A percentile compares a stretch with the other conserved stretches of the same genome.
Conservation (phyloP, 2,113 vertebrate species). For the Xerus inauris region DNA sequence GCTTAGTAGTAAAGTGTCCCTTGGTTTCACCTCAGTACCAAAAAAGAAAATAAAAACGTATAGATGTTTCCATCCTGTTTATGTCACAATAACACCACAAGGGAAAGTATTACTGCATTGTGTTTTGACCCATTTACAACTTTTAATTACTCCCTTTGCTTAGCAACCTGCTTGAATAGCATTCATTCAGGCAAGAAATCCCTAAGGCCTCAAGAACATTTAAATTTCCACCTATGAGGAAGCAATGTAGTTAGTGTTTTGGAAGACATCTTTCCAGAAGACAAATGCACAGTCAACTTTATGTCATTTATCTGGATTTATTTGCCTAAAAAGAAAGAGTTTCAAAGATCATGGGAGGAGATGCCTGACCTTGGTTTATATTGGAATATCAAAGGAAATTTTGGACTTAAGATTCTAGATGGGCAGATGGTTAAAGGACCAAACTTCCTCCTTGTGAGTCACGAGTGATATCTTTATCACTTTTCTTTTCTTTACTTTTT, state of each 20-base stretch:
- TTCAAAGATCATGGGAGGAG: background rate
- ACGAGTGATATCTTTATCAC: background rate
- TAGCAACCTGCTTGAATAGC: background rate
- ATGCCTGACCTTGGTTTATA: background rate
- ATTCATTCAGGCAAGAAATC: background rate
- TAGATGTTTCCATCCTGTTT: background rate
- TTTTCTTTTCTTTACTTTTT: background rate
- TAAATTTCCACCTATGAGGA: background rate
- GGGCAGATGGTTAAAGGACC: background rate
- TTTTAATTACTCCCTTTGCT: constrained; percentile 24
- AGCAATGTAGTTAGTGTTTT: background rate
- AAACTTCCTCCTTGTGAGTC: background rate
- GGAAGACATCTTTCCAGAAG: background rate
- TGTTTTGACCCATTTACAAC: background rate
- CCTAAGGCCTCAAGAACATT: background rate
- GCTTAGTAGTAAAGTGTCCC: too few relatives aligned
- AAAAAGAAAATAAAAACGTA: background rate
- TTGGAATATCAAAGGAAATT: background rate
- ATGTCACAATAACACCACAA: background rate
- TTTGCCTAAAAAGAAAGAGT: background rate
- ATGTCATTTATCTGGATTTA: background rate
- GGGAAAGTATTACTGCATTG: background rate
- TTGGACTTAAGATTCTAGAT: background rate
- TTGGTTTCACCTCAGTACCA: too few relatives aligned
- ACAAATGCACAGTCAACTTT: background rate